These are phyloP conservation scores for Oncorhynchus clarkii DNA, from an alignment of 2,113 vertebrate species.

Conservation along the genomic window DNA sequence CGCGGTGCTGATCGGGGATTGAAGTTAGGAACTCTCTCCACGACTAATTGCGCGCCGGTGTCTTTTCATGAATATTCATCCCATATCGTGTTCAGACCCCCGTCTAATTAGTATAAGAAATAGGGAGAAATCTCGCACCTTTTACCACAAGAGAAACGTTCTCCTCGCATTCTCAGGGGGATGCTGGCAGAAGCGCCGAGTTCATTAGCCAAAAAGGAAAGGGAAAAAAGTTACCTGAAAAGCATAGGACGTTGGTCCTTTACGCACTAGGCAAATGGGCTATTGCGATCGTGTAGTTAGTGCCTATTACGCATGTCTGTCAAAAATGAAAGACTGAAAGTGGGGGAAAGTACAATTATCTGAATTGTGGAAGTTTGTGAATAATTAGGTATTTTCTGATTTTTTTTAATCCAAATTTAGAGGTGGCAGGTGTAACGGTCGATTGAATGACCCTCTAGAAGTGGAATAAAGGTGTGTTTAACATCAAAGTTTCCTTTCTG, in stretches of 20 bases:
- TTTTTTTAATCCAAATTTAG: constrained; percentile 55
- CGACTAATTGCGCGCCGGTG: constrained; percentile 77
- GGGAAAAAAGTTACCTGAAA: constrained; percentile 73
- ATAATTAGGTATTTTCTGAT: constrained; percentile 62
- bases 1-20: constrained; percentile 74
- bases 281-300: constrained; percentile 61
- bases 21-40: constrained; percentile 76
- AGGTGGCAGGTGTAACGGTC: constrained; percentile 27
- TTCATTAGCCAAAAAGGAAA: constrained; percentile 76
- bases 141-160: constrained; percentile 72
- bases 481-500: constrained; percentile 31
- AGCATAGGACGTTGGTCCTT: constrained; percentile 66
- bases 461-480: constrained; percentile 44
- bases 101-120: constrained; percentile 80
- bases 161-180: constrained; percentile 67
- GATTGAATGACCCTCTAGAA: constrained; percentile 52
- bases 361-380: constrained; percentile 52
- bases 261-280: constrained; percentile 48
- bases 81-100: constrained; percentile 71
- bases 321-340: constrained; percentile 54
- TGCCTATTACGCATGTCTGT: constrained; percentile 75
- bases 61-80: constrained; percentile 81
- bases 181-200: constrained; percentile 73
- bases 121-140: constrained; percentile 77
- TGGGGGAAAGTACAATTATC: constrained; percentile 58